Percentiles rank a stretch among this genome's conserved stretches.
Conservation (phyloP, 2,888 invertebrate species). For the Euzophera pinguis region DNA sequence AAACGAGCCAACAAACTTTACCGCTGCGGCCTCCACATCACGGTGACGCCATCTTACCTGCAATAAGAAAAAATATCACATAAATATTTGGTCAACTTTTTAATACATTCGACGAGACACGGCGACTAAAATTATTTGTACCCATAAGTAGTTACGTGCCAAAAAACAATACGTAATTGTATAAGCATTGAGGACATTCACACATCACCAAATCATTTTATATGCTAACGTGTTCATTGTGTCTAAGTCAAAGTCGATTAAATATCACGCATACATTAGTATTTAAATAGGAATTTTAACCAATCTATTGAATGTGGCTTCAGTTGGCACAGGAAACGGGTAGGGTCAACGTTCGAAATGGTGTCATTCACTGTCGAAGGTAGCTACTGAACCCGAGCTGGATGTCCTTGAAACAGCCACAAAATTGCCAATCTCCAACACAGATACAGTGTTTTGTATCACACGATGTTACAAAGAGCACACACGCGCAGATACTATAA, state of each 20-base stretch:
- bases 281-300: constrained; percentile 49
- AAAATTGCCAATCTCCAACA: constrained; percentile 62
- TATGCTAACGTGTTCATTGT: constrained; percentile 63
- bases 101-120: neutral
- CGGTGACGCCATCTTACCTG: constrained; percentile 50
- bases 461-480: constrained; percentile 34
- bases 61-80: constrained; percentile 43
- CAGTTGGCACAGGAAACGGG: constrained; percentile 63
- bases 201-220: constrained; percentile 48
- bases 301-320: constrained; percentile 52
- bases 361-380: constrained; percentile 72
- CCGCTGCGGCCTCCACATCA: constrained; percentile 35
- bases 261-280: constrained; percentile 48
- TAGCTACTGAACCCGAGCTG: constrained; percentile 71
- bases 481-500: constrained; percentile 31
- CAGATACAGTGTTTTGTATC: constrained; percentile 30
- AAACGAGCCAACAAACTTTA: constrained; percentile 54
- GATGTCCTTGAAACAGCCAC: constrained; percentile 71
- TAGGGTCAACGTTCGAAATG: constrained; percentile 71
- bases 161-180: constrained; percentile 1
- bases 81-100: constrained; percentile 3
- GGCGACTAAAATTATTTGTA: neutral
- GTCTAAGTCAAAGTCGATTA: constrained; percentile 61
- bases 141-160: neutral
- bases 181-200: constrained; percentile 41